Conservation (phyloP, 1,140 invertebrate species). For the Sycophila sp. region DNA sequence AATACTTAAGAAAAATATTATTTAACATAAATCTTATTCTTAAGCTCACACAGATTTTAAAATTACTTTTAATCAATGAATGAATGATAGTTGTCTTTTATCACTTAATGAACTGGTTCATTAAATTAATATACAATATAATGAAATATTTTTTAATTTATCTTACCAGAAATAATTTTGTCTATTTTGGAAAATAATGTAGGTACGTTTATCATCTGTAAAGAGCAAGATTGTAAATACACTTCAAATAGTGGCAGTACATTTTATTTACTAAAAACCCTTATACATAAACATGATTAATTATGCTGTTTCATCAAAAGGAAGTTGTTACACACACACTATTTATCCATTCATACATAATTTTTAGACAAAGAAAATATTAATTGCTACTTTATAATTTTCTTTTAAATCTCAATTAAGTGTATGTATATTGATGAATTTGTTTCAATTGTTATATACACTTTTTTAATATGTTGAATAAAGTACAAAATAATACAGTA, state of each 20-base stretch:
- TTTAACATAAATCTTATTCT: no score
- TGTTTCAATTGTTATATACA: constrained; percentile 33
- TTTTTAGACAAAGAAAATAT: constrained; percentile 18
- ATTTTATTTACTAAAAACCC: constrained; percentile 37
- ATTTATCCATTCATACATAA: constrained; percentile 21
- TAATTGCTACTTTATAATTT: constrained; percentile 15
- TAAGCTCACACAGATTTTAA: no score
- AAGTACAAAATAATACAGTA: constrained; percentile 31
- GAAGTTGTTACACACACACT: constrained; percentile 19
- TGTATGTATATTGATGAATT: no score
- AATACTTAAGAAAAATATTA: no score
- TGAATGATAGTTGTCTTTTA: no score
- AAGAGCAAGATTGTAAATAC: constrained; percentile 33
- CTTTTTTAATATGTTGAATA: constrained; percentile 19
- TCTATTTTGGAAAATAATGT: constrained; percentile 46
- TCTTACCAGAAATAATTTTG: constrained; percentile 45
- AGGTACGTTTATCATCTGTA: constrained; percentile 20
- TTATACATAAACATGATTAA: constrained; percentile 32
- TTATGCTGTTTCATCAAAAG: constrained; percentile 29
- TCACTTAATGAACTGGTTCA: no score
- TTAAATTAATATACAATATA: constrained; percentile 1
- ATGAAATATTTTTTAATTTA: constrained; percentile 14
- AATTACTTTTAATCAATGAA: no score
- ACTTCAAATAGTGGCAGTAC: constrained; percentile 27
- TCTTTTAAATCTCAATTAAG: constrained; percentile 9